A percentile compares a stretch with the other conserved stretches of the same genome.
Evolutionary conservation across 1,140 invertebrate species (phyloP).

Genomic region (Cyclina sinensis): DNA sequence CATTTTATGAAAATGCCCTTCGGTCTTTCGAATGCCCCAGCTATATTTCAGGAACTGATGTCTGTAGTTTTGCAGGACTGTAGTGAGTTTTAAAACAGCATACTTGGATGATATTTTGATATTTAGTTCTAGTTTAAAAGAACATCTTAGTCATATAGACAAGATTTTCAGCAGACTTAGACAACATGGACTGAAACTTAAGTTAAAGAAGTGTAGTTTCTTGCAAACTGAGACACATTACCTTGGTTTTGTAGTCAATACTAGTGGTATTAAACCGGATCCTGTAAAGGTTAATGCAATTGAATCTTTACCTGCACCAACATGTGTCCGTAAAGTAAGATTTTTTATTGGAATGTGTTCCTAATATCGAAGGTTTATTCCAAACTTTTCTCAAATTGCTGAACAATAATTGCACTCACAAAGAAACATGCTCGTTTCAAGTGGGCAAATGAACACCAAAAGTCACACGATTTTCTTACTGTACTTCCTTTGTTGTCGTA

Average conservation of each 20-base stretch:
- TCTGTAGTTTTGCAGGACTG: slow-evolving; percentile 67
- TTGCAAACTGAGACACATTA: background rate
- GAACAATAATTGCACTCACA: slow-evolving; percentile 55
- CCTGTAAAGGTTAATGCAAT: slow-evolving; percentile 44
- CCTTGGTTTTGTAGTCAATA: background rate
- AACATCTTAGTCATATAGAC: slow-evolving; percentile 12
- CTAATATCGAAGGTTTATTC: slow-evolving; percentile 72
- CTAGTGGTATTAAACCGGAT: no score
- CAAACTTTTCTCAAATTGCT: slow-evolving; percentile 67
- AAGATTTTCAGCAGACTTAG: background rate
- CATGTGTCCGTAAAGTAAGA: slow-evolving; percentile 14
- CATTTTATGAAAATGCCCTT: slow-evolving; percentile 73
- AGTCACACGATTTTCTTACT: slow-evolving; percentile 46
- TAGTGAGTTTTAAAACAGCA: slow-evolving; percentile 39
- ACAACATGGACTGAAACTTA: slow-evolving; percentile 43
- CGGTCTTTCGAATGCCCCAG: slow-evolving; percentile 71
- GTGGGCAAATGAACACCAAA: slow-evolving; percentile 43
- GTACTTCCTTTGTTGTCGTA: slow-evolving; percentile 44
- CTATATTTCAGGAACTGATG: slow-evolving; percentile 77
- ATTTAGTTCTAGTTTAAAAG: background rate
- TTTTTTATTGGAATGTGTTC: slow-evolving; percentile 65
- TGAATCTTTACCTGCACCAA: background rate
- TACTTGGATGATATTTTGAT: slow-evolving; percentile 74
- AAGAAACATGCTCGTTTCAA: slow-evolving; percentile 49
- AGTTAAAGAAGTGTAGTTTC: slow-evolving; percentile 69